Evolutionary conservation across 2,113 vertebrate genomes (phyloP), one percentile per base, ranked within the genome.

Genomic region (Scomber colias): DNA sequence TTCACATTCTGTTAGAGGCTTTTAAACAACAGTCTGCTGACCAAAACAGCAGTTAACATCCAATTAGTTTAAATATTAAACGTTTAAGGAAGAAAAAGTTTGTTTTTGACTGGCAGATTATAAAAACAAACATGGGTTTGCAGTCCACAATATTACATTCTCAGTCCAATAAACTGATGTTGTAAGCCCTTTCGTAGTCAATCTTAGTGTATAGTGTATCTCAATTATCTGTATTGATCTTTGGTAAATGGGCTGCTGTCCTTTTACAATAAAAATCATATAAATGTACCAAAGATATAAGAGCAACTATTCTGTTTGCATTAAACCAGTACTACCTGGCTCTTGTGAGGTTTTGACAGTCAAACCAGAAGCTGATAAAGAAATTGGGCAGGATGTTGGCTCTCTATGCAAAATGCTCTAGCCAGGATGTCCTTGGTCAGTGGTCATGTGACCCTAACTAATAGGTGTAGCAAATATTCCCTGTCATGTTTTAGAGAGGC

Each of bases 341-440:
- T 9, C 6, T 8, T 35, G 5, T 50, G 21, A 14, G 11, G n/a
- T 17, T 54, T 35, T 0, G 31, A 27, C 67, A n/a, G n/a, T 40
- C 35, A 40, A 40, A 40, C 6, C 8, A 73, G 60, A 56, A 17
- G 51, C 24, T 11, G n/a, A 11, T 24, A 11, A 59, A 21, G 2
- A 59, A 55, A 16, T 45, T 44, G 7, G 48, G 31, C 10, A 40
- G 61, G 48, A 35, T 21, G 73, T 75, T 75, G 53, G 54, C 51
- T 13, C 56, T 57, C 35, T 45, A 51, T 19, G 61, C 61, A 83
- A 67, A 69, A 40, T 48, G 55, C 66, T 76, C 40, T 16, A 27
- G 53, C 44, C 15, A 46, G 63, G 63, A 72, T 68, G 46, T 72
- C 71, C 46, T 46, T 35, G 21, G n/a, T 56, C 44, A 46, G 35